Evolutionary conservation across 1,140 invertebrate species (phyloP), one percentile per base, ranked within the genome.

Genomic region (Nasonia giraulti): DNA sequence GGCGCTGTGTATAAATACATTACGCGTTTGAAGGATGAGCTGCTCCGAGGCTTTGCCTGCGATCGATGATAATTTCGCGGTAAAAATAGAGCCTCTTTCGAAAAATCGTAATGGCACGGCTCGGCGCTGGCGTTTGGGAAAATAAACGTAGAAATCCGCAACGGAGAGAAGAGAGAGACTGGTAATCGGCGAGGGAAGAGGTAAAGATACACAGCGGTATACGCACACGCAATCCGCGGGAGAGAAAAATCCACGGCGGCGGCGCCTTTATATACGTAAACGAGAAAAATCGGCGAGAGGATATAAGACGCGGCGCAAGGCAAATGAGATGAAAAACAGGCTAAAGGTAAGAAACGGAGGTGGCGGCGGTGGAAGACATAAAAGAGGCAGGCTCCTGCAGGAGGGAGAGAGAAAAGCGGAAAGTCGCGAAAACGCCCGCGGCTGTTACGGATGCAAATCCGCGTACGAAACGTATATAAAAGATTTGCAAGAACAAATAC

Each of bases 401-500:
- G 73, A 31, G 69, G 27, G 44, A 8, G 27, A 62, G 27, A 12
- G 1, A 66, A 80, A 47, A 14, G 75, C 20, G 23, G 40, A 50
- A 55, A 77, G n/a, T 47, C 79, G 81, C 80, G 80, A 84, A 80
- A 84, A 82, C 80, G 86, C 73, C 75, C 62, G 62, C 87, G 84
- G 87, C 89, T 86, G 89, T 91, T 89, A 90, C 87, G 88, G 88
- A 90, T 92, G 91, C 88, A 91, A 92, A 91, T 91, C 87, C 88
- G 81, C 33, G 88, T 89, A 89, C 87, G 87, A 90, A 89, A 88
- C 89, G 90, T 88, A 90, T 85, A 77, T 89, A 89, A 91, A 91
- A 91, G 89, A 90, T 91, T 91, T 90, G 89, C 89, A 89, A 90
- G 90, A 90, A 90, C 89, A 90, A 91, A 92, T 90, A 91, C 86